Evolutionary conservation across 2,797 vertebrate species (phyloP).

Genomic region (Anas bernieri): DNA sequence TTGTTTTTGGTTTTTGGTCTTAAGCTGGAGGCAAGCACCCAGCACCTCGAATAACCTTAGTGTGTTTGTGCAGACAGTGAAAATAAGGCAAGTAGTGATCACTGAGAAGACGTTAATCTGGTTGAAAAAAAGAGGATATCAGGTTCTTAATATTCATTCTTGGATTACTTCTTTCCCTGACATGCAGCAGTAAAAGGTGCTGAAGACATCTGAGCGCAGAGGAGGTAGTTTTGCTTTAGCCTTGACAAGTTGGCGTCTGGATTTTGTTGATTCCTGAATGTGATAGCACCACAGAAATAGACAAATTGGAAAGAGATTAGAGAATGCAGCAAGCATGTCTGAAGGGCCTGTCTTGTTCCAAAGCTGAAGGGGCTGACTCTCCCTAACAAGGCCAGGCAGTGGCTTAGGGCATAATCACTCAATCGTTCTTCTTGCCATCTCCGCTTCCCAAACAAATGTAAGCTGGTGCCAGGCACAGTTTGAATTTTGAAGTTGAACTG

Average conservation of each 20-base stretch:
- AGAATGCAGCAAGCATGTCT: background rate
- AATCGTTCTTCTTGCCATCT: too few relatives aligned
- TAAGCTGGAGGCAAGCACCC: background rate
- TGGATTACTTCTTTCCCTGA: background rate
- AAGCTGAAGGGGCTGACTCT: background rate
- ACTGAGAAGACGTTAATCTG: background rate
- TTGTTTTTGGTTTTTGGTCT: background rate
- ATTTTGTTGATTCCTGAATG: background rate
- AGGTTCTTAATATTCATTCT: background rate
- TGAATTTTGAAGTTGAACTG: background rate
- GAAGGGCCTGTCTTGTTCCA: background rate
- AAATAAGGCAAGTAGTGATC: background rate
- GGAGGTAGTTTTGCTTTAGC: background rate
- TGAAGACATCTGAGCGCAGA: accelerated
- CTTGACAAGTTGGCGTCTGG: background rate
- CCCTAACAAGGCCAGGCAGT: background rate
- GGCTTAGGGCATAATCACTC: background rate
- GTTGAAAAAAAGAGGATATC: background rate
- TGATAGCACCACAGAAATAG: background rate
- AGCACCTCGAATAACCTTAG: background rate
- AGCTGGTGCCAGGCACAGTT: background rate
- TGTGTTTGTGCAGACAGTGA: background rate
- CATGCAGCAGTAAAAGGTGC: background rate
- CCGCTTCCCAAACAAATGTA: too few relatives aligned
- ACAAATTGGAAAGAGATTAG: background rate